phyloP scores from a whole-genome alignment of 2,888 invertebrate species.

The Bugulina stolonifera region DNA sequence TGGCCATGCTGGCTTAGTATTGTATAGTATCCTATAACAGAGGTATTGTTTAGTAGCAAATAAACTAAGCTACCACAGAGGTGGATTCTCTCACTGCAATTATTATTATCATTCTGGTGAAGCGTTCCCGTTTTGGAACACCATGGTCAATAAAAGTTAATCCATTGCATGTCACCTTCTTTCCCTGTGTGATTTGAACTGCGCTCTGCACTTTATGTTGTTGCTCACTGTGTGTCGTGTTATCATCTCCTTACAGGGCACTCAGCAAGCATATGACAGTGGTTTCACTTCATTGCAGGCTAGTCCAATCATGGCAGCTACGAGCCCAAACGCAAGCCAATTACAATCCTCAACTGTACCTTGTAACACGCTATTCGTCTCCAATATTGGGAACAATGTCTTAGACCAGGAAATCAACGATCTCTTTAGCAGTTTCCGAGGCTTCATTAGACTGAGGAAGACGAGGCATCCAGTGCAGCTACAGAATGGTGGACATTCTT shows the following conservation, averaged over 20 bases:
- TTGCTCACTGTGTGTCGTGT: too few species aligned
- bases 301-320: constrained; percentile 4
- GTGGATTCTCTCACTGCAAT: too few species aligned
- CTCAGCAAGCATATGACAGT: neutral
- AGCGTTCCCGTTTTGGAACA: too few species aligned
- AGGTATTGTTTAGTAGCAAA: too few species aligned
- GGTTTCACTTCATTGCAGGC: constrained; percentile 5
- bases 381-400: constrained; percentile 94
- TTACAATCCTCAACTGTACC: constrained; percentile 55
- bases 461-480: constrained; percentile 54
- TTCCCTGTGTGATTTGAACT: too few species aligned
- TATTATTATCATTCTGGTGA: too few species aligned
- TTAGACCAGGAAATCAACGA: constrained; percentile 97
- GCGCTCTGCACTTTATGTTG: too few species aligned
- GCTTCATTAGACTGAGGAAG: constrained; percentile 88
- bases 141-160: too few species aligned
- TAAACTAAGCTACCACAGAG: too few species aligned
- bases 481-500: constrained; percentile 69
- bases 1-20: too few species aligned
- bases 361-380: constrained; percentile 96
- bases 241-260: neutral
- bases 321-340: neutral
- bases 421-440: constrained; percentile 94
- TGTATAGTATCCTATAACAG: too few species aligned
- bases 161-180: too few species aligned